phyloP scores from a whole-genome alignment of 2,888 invertebrate species.

The Halictus quadricinctus region DNA sequence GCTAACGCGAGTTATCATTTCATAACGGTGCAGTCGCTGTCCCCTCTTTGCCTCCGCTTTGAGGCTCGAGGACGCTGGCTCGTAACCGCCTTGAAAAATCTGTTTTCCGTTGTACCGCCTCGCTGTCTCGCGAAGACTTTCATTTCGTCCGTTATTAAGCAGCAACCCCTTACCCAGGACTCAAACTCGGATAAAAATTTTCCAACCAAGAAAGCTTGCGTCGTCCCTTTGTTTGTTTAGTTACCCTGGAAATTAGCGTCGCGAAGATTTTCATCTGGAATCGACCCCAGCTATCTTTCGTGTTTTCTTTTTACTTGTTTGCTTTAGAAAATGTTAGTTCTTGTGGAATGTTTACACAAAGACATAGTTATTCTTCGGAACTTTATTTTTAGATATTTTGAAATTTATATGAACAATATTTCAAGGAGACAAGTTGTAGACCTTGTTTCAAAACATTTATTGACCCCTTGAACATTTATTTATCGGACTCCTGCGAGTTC shows the following conservation, averaged over 20 bases:
- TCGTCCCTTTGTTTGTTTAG: neutral
- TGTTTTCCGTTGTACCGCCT: slow-evolving; percentile 4
- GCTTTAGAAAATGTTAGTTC: neutral
- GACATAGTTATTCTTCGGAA: neutral
- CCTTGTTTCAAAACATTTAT: too few relatives aligned
- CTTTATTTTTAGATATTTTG: too few relatives aligned
- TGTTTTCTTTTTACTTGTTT: neutral
- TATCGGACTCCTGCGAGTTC: too few relatives aligned
- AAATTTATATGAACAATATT: too few relatives aligned
- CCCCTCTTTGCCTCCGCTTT: neutral
- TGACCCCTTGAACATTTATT: too few relatives aligned
- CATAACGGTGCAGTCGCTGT: neutral
- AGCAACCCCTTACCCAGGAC: neutral
- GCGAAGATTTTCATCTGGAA: neutral
- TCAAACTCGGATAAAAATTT: neutral
- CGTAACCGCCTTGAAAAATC: neutral
- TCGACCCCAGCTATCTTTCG: neutral
- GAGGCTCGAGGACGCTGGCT: neutral
- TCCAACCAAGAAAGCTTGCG: neutral
- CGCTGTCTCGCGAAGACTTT: slow-evolving; percentile 16
- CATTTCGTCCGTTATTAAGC: slow-evolving; percentile 13
- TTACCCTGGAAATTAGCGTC: neutral
- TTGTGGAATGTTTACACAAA: too few relatives aligned
- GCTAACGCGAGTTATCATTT: slow-evolving; percentile 13
- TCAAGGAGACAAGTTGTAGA: too few relatives aligned